Base-by-base conservation (phyloP, 2,888 invertebrate genomes). In the Stramonita haemastoma region DNA sequence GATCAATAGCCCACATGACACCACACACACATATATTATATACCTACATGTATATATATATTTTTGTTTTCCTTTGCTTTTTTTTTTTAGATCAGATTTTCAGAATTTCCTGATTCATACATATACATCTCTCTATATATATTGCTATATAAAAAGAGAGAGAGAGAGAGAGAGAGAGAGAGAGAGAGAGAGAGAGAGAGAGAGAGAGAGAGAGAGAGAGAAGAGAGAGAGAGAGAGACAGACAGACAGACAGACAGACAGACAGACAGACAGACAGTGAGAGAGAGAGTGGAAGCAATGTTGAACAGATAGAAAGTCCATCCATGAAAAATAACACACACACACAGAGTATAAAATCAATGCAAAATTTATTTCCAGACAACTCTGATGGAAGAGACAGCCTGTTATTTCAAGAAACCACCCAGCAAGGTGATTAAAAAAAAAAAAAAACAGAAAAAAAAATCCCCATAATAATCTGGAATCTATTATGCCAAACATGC, bases 151-250 rank as follows among this genome's bases (percentile, higher is more conserved):
- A 46, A 5, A 22, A 8, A 0, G 19, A 70, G 70, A 22, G 70
- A 22, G 70, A 70, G 22, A 13, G 6, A 22, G 70, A 19, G 70
- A 70, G 70, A 70, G 70, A 70, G 70, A 70, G 70, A 70, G 70
- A 70, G 70, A 70, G 70, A 70, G 17, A 70, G 70, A 70, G 70
- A 70, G 70, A 70, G 70, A 70, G 70, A 70, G 70, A 70, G 70
- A 73, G 73, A 73, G 73, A 73, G 73, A 73, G 73, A 73, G n/a
- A 73, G 73, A 73, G 73, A 73, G 73, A 73, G 13, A 66, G 6
- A 66, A 13, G 17, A 22, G 66, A 66, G 26, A 22, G 66, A 66
- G 34, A 29, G 26, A 46, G 1, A 66, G 66, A 66, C 26, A 66
- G 66, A 26, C 26, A 26, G 26, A 8, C 17, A 60, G 60, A 17